These are phyloP conservation scores for Bilobella aurantiaca DNA, from an alignment of 1,140 invertebrate species.

Conservation along the genomic window DNA sequence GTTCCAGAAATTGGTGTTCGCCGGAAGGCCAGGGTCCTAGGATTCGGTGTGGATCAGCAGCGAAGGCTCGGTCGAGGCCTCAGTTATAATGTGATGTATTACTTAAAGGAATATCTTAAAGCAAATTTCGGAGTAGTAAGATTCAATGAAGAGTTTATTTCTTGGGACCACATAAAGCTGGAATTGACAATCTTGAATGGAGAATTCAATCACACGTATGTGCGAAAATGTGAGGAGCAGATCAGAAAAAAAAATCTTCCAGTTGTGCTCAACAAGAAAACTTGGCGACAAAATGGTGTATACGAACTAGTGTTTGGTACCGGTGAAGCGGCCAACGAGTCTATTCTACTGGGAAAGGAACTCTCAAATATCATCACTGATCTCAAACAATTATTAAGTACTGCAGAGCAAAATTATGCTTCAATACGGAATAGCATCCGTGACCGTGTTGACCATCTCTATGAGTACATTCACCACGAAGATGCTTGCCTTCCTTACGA, in stretches of 20 bases:
- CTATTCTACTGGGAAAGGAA: constrained; percentile 17
- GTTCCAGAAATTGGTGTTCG: constrained; percentile 19
- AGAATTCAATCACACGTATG: constrained; percentile 9
- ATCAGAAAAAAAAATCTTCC: constrained; percentile 12
- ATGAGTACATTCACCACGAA: neutral
- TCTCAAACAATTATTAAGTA: constrained; percentile 2
- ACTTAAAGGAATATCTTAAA: constrained; percentile 22
- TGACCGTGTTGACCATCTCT: constrained; percentile 4
- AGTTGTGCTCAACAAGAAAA: constrained; percentile 19
- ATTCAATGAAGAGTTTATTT: constrained; percentile 19
- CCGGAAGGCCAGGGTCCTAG: constrained; percentile 6
- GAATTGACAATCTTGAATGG: constrained; percentile 24
- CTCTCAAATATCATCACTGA: constrained; percentile 8
- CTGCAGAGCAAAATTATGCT: neutral
- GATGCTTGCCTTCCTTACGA: constrained; percentile 14
- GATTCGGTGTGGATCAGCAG: constrained; percentile 16
- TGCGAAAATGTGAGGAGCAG: constrained; percentile 17
- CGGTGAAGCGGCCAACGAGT: constrained; percentile 19
- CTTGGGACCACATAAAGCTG: constrained; percentile 11
- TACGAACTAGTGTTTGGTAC: constrained; percentile 23
- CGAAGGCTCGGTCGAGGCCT: constrained; percentile 17
- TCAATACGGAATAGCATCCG: neutral
- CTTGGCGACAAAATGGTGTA: constrained; percentile 12
- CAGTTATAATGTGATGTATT: constrained; percentile 9
- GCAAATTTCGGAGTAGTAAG: constrained; percentile 25